Percentiles rank a stretch among this genome's conserved stretches.
Evolutionary conservation across 1,140 invertebrate species (phyloP).

Genomic region (Bombyx mandarina): DNA sequence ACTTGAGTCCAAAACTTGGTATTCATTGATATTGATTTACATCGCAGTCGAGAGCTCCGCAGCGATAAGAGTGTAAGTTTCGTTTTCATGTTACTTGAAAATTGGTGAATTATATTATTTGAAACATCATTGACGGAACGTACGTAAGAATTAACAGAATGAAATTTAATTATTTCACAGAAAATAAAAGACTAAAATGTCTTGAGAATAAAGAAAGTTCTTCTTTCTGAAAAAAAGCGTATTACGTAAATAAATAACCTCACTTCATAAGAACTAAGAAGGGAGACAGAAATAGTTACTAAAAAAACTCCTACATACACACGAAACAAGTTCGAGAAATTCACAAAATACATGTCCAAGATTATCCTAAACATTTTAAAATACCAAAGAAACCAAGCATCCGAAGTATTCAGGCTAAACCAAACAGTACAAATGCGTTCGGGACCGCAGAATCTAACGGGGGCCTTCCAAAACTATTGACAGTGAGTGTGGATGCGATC

Average conservation of each 20-base stretch:
- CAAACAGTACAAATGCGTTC: conserved; percentile 51
- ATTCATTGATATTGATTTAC: conserved; percentile 51
- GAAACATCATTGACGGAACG: no score
- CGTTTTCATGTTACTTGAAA: no score
- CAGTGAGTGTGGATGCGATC: conserved; percentile 69
- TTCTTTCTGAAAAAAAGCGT: no score
- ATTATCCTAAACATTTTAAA: conserved; percentile 30
- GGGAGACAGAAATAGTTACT: no score
- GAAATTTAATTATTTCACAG: no score
- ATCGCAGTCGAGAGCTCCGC: conserved; percentile 9
- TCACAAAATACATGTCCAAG: conserved; percentile 33
- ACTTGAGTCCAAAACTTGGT: conserved; percentile 38
- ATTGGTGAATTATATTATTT: no score
- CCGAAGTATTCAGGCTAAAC: conserved; percentile 44
- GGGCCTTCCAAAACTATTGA: conserved; percentile 68
- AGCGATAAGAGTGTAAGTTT: no score
- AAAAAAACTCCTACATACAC: not conserved
- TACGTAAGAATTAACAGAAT: no score
- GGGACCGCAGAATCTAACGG: conserved; percentile 61
- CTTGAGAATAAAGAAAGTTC: no score
- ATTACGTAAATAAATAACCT: no score
- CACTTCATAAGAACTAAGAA: no score
- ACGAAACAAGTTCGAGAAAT: conserved; percentile 8
- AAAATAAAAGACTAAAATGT: no score
- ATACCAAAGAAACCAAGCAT: conserved; percentile 59